Conservation (phyloP, 2,888 invertebrate species). For the Liposcelis brunnea region DNA sequence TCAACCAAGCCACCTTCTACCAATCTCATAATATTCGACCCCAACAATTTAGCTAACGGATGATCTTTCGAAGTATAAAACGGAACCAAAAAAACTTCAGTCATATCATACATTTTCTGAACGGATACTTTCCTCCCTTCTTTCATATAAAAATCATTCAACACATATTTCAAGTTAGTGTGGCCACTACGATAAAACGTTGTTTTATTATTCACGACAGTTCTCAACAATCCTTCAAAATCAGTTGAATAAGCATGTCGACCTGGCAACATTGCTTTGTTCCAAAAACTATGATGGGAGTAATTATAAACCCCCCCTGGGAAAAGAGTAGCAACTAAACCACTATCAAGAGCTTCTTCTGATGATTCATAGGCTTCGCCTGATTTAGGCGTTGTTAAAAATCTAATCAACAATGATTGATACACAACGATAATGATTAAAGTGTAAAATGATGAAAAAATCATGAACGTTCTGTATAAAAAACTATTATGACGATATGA, state of each 20-base stretch:
- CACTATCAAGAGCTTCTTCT: not conserved
- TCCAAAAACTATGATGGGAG: not conserved
- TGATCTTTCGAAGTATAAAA: not conserved
- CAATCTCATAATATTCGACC: not conserved
- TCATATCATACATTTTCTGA: not conserved
- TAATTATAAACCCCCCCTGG: not conserved
- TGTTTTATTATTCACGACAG: not conserved
- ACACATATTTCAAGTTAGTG: not conserved
- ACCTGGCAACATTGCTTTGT: not conserved
- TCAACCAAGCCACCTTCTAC: not conserved
- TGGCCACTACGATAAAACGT: not conserved
- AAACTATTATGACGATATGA: too few relatives aligned
- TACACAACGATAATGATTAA: not conserved
- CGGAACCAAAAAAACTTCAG: not conserved
- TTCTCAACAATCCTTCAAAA: not conserved
- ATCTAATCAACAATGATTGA: not conserved
- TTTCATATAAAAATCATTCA: not conserved
- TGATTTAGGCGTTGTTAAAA: not conserved
- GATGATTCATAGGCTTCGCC: not conserved
- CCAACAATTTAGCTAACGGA: not conserved
- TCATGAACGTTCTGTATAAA: not conserved
- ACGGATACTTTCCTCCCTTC: not conserved
- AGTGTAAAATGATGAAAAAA: not conserved
- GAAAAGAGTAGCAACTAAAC: not conserved
- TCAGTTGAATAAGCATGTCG: not conserved